Evolutionary conservation across 2,113 vertebrate genomes (phyloP), one percentile per base, ranked within the genome.

Genomic region (Fulica atra): DNA sequence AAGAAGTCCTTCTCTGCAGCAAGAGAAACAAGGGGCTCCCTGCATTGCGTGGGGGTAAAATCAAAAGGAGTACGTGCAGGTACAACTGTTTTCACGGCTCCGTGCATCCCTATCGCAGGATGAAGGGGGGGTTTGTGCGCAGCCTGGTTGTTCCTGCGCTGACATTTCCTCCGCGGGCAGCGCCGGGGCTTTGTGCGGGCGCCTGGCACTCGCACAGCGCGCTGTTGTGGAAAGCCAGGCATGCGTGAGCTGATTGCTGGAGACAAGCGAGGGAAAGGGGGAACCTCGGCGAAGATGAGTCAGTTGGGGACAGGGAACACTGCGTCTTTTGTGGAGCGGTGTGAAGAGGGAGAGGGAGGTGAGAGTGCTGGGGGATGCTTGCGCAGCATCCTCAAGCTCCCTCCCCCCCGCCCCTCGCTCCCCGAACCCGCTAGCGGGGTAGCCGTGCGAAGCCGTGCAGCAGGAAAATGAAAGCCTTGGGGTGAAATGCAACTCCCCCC

Each of bases 271-370:
- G 92, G 91, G 83, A 81, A 83, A 81, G 72, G 95, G 96, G 93
- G 71, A 95, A 95, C 66, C 66, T 91, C 18, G 16, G 86, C 0
- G 8, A 96, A 92, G 96, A 96, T 3, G 86, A 96, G 95, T 96
- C 96, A 97, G 91, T 2, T 91, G 81, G 93, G 96, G 96, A 97
- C 95, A 97, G 77, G 91, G 95, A 96, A 97, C 93, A 96, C 92
- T 94, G 83, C 1, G 16, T 79, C 91, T 95, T 96, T 95, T 94
- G 92, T 94, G 86, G 33, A 84, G 65, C 2, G 0, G 46, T 14
- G 61, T 78, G 66, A 46, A 89, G 56, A 71, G 53, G 57, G 86
- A 84, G 69, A 56, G 35, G 72, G 40, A 83, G 29, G 10, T 0
- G 1, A 89, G 57, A 81, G 48, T 0, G 44, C 44, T 46, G 44